A percentile compares a stretch with the other conserved stretches of the same genome.
phyloP scores from a whole-genome alignment of 2,888 invertebrate genomes.

The Oasisia sp. region DNA sequence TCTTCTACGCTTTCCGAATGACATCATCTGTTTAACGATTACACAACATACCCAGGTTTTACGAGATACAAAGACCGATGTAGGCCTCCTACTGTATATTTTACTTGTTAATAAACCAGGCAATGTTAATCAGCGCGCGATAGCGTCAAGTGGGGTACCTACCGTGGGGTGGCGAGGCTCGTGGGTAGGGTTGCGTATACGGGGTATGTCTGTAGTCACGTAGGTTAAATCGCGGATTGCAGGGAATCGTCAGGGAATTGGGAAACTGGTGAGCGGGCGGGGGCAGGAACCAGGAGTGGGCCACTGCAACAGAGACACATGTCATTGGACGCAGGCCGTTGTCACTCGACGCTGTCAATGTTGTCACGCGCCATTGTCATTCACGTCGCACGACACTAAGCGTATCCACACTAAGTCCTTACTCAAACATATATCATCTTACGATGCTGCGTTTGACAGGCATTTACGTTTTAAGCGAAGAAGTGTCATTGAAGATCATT shows the following conservation, averaged over 20 bases:
- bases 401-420: not conserved
- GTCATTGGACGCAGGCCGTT: too few species aligned
- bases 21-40: too few species aligned
- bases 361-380: too few species aligned
- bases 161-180: not conserved
- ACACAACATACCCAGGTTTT: too few species aligned
- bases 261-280: slow-evolving; percentile 3
- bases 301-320: not conserved
- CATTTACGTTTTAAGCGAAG: not conserved
- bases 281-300: not conserved
- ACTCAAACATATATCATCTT: not conserved
- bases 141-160: not conserved
- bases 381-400: not conserved
- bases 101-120: too few species aligned
- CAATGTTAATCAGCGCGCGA: too few species aligned
- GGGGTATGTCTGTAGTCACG: slow-evolving; percentile 17
- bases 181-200: not conserved
- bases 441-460: not conserved
- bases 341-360: too few species aligned
- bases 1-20: too few species aligned
- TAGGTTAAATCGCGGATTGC: slow-evolving; percentile 12
- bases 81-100: too few species aligned
- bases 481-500: not conserved
- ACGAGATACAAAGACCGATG: too few species aligned
- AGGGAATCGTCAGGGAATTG: slow-evolving; percentile 17